Conservation (phyloP, 2,888 invertebrate species). For the Drosophila kanekoi region DNA sequence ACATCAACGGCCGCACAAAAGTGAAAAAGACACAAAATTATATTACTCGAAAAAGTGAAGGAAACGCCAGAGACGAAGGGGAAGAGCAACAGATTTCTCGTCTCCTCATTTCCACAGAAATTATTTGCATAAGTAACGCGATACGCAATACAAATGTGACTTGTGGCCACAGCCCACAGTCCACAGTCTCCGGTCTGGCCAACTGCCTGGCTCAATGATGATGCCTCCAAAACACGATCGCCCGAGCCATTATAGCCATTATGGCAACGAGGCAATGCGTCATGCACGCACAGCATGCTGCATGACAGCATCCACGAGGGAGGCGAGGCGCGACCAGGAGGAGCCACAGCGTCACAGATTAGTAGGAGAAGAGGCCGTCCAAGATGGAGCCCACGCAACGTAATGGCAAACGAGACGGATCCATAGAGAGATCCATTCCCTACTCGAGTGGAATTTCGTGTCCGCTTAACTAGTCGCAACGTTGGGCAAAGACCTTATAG, state of each 20-base stretch:
- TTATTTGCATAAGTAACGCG: conserved; percentile 82
- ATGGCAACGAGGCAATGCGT: conserved; percentile 77
- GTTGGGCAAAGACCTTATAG: conserved; percentile 9
- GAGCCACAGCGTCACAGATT: conserved; percentile 16
- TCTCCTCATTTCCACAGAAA: conserved; percentile 75
- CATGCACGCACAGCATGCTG: conserved; percentile 68
- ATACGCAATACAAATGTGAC: conserved; percentile 60
- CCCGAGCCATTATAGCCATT: conserved; percentile 62
- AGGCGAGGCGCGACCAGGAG: neutral
- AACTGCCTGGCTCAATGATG: conserved; percentile 36
- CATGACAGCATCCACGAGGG: conserved; percentile 22
- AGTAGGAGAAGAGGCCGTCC: conserved; percentile 23
- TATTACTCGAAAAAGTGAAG: conserved; percentile 55
- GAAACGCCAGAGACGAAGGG: neutral
- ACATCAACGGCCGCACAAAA: conserved; percentile 73
- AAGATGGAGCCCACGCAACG: conserved; percentile 34
- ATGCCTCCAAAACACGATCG: conserved; percentile 74
- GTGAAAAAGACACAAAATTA: conserved; percentile 78
- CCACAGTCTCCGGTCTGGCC: conserved; percentile 29
- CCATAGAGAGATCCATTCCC: conserved; percentile 14
- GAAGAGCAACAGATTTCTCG: conserved; percentile 62
- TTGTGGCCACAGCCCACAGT: conserved; percentile 11
- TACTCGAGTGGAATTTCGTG: conserved; percentile 12
- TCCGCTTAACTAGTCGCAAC: conserved; percentile 11
- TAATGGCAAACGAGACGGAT: conserved; percentile 39